phyloP scores from a whole-genome alignment of 2,888 invertebrate species.

The Melinaea menophilus region DNA sequence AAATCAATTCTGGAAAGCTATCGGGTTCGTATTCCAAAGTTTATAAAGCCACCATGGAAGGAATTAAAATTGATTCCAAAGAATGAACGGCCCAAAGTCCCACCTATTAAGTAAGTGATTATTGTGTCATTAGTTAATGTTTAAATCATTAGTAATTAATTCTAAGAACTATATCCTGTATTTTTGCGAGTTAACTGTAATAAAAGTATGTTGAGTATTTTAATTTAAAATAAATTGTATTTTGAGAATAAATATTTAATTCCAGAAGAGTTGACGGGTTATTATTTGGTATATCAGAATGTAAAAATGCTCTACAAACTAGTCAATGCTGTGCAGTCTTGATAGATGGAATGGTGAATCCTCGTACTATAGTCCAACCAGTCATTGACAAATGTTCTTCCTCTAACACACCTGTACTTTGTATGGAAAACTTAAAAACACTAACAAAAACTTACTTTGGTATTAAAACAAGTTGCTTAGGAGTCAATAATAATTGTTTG shows the following conservation, averaged over 20 bases:
- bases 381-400: constrained; percentile 53
- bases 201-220: no score
- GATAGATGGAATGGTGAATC: constrained; percentile 62
- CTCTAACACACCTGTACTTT: constrained; percentile 53
- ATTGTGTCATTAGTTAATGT: background rate
- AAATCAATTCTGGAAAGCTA: constrained; percentile 43
- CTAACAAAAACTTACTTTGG: constrained; percentile 52
- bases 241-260: constrained; percentile 27
- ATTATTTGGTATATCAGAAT: constrained; percentile 63
- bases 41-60: constrained; percentile 62
- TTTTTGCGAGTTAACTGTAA: no score
- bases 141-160: background rate
- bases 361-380: constrained; percentile 62
- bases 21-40: constrained; percentile 52
- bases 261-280: constrained; percentile 61
- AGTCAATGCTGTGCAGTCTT: constrained; percentile 56
- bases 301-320: constrained; percentile 43
- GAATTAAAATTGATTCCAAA: constrained; percentile 60
- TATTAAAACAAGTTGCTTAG: constrained; percentile 63
- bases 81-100: constrained; percentile 56
- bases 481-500: constrained; percentile 47
- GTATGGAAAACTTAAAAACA: constrained; percentile 56
- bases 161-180: no score
- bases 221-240: background rate
- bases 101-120: constrained; percentile 50